Percentiles rank a stretch among this genome's conserved stretches.
These are phyloP conservation scores for Hydrotaea cyrtoneurina DNA, from an alignment of 2,888 invertebrate species.

Conservation along the genomic window DNA sequence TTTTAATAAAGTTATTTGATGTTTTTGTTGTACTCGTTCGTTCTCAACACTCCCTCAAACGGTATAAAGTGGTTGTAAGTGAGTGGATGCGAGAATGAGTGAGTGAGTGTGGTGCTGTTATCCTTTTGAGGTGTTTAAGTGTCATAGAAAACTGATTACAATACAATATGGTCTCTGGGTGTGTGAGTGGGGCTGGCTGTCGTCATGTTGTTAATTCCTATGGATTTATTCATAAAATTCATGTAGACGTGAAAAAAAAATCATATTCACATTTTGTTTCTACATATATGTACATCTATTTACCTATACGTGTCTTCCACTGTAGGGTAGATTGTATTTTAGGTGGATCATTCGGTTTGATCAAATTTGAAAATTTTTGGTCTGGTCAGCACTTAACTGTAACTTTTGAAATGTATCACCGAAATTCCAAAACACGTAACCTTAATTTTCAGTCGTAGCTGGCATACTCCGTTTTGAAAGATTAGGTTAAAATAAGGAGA, in stretches of 20 bases:
- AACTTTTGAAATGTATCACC: too few species aligned
- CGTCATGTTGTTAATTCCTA: slow-evolving; percentile 34
- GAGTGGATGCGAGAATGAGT: neutral
- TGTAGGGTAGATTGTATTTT: too few species aligned
- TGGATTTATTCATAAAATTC: slow-evolving; percentile 53
- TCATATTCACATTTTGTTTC: neutral
- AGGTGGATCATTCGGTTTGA: too few species aligned
- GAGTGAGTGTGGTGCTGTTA: neutral
- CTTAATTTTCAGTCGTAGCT: too few species aligned
- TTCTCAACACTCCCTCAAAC: neutral
- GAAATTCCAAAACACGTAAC: too few species aligned
- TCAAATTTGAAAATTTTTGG: too few species aligned
- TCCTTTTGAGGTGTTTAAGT: slow-evolving; percentile 27
- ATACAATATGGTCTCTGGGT: slow-evolving; percentile 20
- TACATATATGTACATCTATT: neutral
- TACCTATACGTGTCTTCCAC: neutral
- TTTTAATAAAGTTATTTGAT: slow-evolving; percentile 53
- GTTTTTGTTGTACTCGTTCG: slow-evolving; percentile 25
- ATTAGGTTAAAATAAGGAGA: too few species aligned
- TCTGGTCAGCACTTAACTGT: too few species aligned
- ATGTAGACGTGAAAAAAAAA: neutral
- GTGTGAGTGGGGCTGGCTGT: neutral
- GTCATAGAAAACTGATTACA: slow-evolving; percentile 45
- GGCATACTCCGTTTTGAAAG: too few species aligned
- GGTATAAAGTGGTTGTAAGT: neutral